These are phyloP conservation scores for Hylomyscus alleni DNA, from an alignment of 2,797 vertebrate species.

Conservation along the genomic window DNA sequence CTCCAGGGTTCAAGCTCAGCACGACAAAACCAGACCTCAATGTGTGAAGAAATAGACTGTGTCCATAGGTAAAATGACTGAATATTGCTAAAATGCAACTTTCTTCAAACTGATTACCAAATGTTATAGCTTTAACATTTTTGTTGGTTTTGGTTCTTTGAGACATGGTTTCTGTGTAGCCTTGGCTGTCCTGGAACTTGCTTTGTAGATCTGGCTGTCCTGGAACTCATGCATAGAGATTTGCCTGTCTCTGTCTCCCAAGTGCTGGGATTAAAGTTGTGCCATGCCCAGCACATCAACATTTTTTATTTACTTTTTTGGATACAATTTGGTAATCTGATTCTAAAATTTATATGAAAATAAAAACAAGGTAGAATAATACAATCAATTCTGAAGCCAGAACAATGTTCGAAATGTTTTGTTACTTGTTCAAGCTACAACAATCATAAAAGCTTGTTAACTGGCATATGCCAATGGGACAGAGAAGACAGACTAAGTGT, in stretches of 20 bases:
- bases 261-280: background rate
- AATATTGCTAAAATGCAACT: constrained; percentile 13
- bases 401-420: constrained; percentile 15
- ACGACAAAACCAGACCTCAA: background rate
- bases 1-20: background rate
- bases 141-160: background rate
- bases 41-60: background rate
- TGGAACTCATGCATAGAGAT: background rate
- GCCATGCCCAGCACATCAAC: background rate
- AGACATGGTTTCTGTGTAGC: background rate
- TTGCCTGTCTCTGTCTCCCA: background rate
- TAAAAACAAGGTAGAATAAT: constrained; percentile 43
- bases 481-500: background rate
- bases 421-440: constrained; percentile 35
- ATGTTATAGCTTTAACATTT: background rate
- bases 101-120: background rate
- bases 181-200: background rate
- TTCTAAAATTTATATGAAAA: constrained; percentile 58
- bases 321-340: constrained; percentile 1
- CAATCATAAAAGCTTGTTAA: constrained; percentile 1
- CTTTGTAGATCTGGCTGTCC: background rate
- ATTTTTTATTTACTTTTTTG: constrained; percentile 24
- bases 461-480: background rate
- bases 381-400: constrained; percentile 54
- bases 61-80: background rate